Evolutionary conservation across 2,888 invertebrate genomes (phyloP).

Genomic region (Epinotia brunnichana): DNA sequence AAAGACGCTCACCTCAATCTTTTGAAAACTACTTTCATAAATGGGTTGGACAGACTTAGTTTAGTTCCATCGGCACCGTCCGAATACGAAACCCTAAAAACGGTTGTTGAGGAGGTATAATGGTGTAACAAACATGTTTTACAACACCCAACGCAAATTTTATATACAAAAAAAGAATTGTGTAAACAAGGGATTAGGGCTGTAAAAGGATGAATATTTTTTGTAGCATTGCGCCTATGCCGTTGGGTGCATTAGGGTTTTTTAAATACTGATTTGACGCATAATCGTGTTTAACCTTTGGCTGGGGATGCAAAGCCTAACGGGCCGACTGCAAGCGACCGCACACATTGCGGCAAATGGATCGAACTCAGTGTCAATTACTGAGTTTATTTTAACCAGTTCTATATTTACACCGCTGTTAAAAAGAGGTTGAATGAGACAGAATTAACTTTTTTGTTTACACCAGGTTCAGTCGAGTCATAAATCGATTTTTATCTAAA

Average conservation of each 20-base stretch:
- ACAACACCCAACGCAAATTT: slow-evolving; percentile 23
- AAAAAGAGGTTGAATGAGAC: slow-evolving; percentile 31
- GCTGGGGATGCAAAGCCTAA: slow-evolving; percentile 12
- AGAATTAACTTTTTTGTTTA: slow-evolving; percentile 20
- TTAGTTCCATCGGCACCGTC: neutral
- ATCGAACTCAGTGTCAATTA: slow-evolving; percentile 71
- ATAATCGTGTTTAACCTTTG: slow-evolving; percentile 10
- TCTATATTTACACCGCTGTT: slow-evolving; percentile 45
- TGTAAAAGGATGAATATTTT: slow-evolving; percentile 62
- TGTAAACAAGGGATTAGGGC: slow-evolving; percentile 55
- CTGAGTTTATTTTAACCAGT: slow-evolving; percentile 61
- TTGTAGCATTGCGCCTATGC: slow-evolving; percentile 47
- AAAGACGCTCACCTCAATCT: no score
- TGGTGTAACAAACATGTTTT: neutral
- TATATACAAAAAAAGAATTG: slow-evolving; percentile 54
- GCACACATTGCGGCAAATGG: slow-evolving; percentile 65
- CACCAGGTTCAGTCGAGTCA: neutral
- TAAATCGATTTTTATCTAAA: neutral
- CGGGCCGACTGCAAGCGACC: slow-evolving; percentile 52
- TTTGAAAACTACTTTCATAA: no score
- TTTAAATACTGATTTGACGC: slow-evolving; percentile 49
- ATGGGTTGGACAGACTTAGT: no score
- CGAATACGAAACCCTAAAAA: neutral
- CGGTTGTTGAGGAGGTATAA: neutral
- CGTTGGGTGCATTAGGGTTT: slow-evolving; percentile 47